Percentiles rank a stretch among this genome's conserved stretches.
phyloP scores from a whole-genome alignment of 1,140 invertebrate species.

The Cardiocondyla obscurior region DNA sequence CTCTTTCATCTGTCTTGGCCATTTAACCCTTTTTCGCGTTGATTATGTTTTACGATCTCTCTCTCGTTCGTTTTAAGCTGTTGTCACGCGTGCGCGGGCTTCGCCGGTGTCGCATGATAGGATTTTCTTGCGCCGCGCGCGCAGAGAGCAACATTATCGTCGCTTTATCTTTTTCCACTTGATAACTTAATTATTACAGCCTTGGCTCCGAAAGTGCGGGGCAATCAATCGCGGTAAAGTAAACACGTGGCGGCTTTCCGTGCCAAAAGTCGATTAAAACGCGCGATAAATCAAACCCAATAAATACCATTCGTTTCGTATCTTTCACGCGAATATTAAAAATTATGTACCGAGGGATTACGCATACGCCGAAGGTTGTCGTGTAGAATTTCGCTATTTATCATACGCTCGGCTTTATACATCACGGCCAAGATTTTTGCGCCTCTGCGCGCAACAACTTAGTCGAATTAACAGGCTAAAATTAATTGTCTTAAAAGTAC shows the following conservation, averaged over 20 bases:
- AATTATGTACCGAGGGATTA: background rate
- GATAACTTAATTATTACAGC: slow-evolving; percentile 24
- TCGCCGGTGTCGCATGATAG: background rate
- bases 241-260: background rate
- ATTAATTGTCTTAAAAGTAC: slow-evolving; percentile 24
- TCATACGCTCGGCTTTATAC: background rate
- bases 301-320: background rate
- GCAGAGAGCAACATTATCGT: background rate
- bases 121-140: slow-evolving; percentile 22
- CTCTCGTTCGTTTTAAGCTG: slow-evolving; percentile 25
- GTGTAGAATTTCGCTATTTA: background rate
- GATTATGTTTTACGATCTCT: slow-evolving; percentile 51
- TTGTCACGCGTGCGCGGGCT: background rate
- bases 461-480: slow-evolving; percentile 10
- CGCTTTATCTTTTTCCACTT: background rate
- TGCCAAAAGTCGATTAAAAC: slow-evolving; percentile 15
- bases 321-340: background rate
- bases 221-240: background rate
- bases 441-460: background rate
- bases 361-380: too few species aligned
- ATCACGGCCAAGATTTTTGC: background rate
- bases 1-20: slow-evolving; percentile 20
- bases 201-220: slow-evolving; percentile 19
- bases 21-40: slow-evolving; percentile 51
- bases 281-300: background rate